These are phyloP conservation scores for Maniola hyperantus DNA, from an alignment of 2,888 invertebrate species.

Conservation along the genomic window DNA sequence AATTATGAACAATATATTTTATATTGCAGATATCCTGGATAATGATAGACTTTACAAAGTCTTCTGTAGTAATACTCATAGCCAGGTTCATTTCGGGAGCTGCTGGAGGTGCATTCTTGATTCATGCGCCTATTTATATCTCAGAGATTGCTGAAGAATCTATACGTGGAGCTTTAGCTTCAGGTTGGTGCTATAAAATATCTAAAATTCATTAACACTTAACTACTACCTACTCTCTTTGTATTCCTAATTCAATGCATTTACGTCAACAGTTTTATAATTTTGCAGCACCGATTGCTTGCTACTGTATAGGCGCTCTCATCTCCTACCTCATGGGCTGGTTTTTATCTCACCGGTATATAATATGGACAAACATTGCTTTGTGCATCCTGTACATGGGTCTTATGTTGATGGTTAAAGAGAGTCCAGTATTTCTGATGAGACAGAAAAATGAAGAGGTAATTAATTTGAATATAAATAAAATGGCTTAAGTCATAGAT, in stretches of 20 bases:
- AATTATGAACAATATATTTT: too few relatives aligned
- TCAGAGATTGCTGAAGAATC: constrained; percentile 84
- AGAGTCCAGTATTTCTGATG: constrained; percentile 66
- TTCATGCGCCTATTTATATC: constrained; percentile 83
- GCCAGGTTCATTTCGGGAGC: constrained; percentile 83
- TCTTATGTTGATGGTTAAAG: constrained; percentile 55
- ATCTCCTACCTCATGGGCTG: constrained; percentile 66
- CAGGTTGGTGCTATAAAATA: constrained; percentile 49
- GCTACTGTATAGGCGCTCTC: constrained; percentile 57
- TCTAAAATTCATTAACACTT: too few relatives aligned
- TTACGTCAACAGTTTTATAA: neutral
- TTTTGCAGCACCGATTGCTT: constrained; percentile 47
- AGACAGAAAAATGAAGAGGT: constrained; percentile 69
- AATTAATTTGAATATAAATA: neutral
- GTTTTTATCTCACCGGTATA: constrained; percentile 54
- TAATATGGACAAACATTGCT: constrained; percentile 59
- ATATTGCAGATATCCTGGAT: constrained; percentile 81
- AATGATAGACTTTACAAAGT: constrained; percentile 73
- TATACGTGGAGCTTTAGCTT: constrained; percentile 65
- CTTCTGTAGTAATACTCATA: constrained; percentile 67
- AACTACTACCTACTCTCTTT: too few relatives aligned
- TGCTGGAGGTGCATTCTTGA: constrained; percentile 74
- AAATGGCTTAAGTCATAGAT: too few relatives aligned
- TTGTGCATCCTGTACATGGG: constrained; percentile 49
- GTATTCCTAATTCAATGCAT: neutral